Base-by-base conservation (phyloP, 2,888 invertebrate genomes). In the Perizoma flavofasciatum region DNA sequence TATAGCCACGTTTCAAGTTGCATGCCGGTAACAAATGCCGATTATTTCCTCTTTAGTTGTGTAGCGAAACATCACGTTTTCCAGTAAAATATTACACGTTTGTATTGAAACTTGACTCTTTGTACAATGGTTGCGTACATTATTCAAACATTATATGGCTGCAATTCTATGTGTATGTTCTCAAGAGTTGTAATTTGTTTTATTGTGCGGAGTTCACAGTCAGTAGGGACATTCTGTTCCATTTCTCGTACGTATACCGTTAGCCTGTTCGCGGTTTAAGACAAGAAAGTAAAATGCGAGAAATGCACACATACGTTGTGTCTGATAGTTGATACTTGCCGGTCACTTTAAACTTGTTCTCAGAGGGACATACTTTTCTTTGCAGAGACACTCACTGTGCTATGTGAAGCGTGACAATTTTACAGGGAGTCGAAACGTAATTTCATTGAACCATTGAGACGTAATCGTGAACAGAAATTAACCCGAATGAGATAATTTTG, bases 41-140 rank as follows among this genome's bases (percentile, higher is more conserved):
- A 58, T 55, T 58, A 53, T 63, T 63, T 54, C 58, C 44, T 58
- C 62, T 61, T 58, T 62, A 55, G 55, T 56, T 59, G 43, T 52
- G 52, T 63, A 65, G 63, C 62, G 78, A 77, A 79, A 81, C 76
- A 78, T 81, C 79, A 82, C 81, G 80, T 79, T 79, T 79, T 71
- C 73, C 71, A 76, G 76, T 77, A 74, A 80, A 81, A 77, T 76
- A 77, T 74, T 73, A 71, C 67, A 67, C 68, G 72, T 76, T 74
- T 71, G 68, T 68, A 67, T 70, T 79, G 81, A 77, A 82, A 81
- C 68, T 67, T 60, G 72, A 81, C 63, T 66, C 79, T 73, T 55
- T 67, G 68, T 73, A 68, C 70, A 59, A 70, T 70, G 70, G 64
- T 66, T 70, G 68, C 70, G 69, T 70, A 71, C 63, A 49, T 45